Base-by-base conservation (phyloP, 1,140 invertebrate species). In the Calephelis virginiensis region DNA sequence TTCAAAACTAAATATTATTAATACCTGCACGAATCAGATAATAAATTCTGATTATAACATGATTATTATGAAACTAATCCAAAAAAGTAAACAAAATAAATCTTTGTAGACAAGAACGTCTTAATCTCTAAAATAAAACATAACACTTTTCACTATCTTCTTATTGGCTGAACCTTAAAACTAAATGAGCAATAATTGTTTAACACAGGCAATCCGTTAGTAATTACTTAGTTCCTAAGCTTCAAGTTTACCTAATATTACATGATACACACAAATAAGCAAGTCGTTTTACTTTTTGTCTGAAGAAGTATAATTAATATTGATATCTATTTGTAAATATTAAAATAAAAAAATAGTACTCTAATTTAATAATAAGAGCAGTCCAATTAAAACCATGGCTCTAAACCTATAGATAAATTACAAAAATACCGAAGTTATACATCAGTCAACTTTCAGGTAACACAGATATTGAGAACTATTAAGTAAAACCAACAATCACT, bases 101-200 rank as follows among this genome's bases (percentile, higher is more conserved):
- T n/a, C 12, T 13, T 49, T 13, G 12, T 9, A 49, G 47, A 13
- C n/a, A 49, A 49, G n/a, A 49, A 49, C 48, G 48, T 49, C 48
- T n/a, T n/a, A n/a, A 49, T 49, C 48, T 49, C 48, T 8, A 49
- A 49, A 49, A 49, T 14, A 49, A 49, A 49, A 49, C n/a, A 49
- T 49, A 49, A 49, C 47, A 48, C 12, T 48, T 48, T 48, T 48
- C 47, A 28, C 47, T n/a, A n/a, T n/a, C 47, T 48, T 48, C 47
- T 48, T 48, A n/a, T n/a, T n/a, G 47, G 12, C 47, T n/a, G 47
- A 48, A 48, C 13, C 12, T 48, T 48, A n/a, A 48, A 48, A 48
- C 12, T n/a, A 48, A 48, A 48, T 48, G 47, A 48, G 12, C 47
- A 48, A 48, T 48, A 48, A 48, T 48, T 48, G 47, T n/a, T 48